Evolutionary conservation across 2,888 invertebrate genomes (phyloP).

Genomic region (Diadegma fenestrale): DNA sequence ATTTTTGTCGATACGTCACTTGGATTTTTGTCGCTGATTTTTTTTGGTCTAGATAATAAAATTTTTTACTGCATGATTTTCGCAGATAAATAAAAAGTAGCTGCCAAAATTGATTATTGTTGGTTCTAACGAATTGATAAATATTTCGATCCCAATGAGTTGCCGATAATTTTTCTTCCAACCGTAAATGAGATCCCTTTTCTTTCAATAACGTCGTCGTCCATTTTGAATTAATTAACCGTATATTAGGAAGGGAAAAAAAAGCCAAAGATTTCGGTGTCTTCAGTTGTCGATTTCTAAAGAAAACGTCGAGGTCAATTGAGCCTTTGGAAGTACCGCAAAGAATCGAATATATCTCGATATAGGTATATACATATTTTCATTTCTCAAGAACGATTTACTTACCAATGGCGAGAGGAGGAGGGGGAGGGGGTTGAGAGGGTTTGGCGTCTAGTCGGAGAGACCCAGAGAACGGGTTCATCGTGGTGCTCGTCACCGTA

Average conservation of each 20-base stretch:
- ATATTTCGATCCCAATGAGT: background rate
- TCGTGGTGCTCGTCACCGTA: slow-evolving; percentile 59
- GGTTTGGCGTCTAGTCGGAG: slow-evolving; percentile 43
- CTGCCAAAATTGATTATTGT: background rate
- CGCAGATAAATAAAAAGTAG: background rate
- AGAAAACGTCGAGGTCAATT: slow-evolving; percentile 43
- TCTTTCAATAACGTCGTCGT: background rate
- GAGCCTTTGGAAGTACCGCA: slow-evolving; percentile 47
- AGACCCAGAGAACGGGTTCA: slow-evolving; percentile 61
- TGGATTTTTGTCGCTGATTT: background rate
- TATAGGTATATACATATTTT: slow-evolving; percentile 38
- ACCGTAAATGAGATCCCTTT: background rate
- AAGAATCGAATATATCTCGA: slow-evolving; percentile 48
- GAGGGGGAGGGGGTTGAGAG: background rate
- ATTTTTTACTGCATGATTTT: background rate
- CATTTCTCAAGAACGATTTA: slow-evolving; percentile 38
- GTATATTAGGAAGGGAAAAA: background rate
- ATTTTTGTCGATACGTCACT: background rate
- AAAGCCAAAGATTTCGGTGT: slow-evolving; percentile 19
- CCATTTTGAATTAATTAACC: slow-evolving; percentile 9
- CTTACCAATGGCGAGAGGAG: slow-evolving; percentile 13
- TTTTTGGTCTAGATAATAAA: background rate
- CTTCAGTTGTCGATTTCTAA: slow-evolving; percentile 32
- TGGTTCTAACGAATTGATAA: background rate
- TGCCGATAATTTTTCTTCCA: background rate